Conservation (phyloP, 2,888 invertebrate species). For the Troides helena region DNA sequence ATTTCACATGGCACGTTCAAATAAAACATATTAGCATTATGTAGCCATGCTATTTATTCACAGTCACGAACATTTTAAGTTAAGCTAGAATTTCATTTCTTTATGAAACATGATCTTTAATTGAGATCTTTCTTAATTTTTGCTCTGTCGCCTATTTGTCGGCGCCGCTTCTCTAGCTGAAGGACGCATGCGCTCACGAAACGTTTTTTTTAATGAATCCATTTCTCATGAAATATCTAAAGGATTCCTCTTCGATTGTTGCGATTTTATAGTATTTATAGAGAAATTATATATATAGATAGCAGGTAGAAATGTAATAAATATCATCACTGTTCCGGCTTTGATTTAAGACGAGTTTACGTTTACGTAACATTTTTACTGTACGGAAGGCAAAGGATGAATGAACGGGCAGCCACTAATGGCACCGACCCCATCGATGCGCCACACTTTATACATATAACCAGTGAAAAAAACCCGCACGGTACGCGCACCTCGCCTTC, state of each 20-base stretch:
- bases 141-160: not conserved
- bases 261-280: too few species aligned
- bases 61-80: not conserved
- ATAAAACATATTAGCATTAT: not conserved
- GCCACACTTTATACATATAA: constrained; percentile 23
- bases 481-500: constrained; percentile 34
- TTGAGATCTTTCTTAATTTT: not conserved
- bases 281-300: not conserved
- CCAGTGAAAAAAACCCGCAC: constrained; percentile 29
- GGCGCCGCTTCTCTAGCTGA: not conserved
- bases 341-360: constrained; percentile 1
- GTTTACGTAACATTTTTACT: constrained; percentile 34
- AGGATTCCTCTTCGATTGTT: not conserved
- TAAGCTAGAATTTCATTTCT: not conserved
- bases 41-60: not conserved
- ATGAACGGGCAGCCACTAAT: constrained; percentile 19
- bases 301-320: constrained; percentile 2
- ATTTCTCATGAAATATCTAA: constrained; percentile 17
- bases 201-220: not conserved
- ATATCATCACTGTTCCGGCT: not conserved
- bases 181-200: constrained; percentile 21
- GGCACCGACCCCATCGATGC: constrained; percentile 31
- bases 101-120: not conserved
- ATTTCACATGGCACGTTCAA: not conserved
- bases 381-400: constrained; percentile 18